Base-by-base conservation (phyloP, 2,113 vertebrate genomes). In the Ellobius talpinus region DNA sequence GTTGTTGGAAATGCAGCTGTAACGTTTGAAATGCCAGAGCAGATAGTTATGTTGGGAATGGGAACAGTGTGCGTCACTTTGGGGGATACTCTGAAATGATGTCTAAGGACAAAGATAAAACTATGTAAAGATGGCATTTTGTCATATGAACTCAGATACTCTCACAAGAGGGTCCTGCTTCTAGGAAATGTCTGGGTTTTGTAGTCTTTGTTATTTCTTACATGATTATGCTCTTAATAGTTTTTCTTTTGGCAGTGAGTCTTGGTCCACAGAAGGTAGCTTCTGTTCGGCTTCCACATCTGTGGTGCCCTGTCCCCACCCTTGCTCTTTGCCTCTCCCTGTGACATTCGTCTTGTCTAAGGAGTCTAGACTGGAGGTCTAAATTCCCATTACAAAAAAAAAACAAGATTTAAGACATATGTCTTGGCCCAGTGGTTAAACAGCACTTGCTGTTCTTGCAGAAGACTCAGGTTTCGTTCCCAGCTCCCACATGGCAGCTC, bases 131-230 rank as follows among this genome's bases (percentile, higher is more conserved):
- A 11, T 82, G 39, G 9, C 58, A 72, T 72, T 50, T n/a, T 52
- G 50, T 52, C 36, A 14, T 84, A 33, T 55, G 45, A 90, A 74
- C 14, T n/a, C 47, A 76, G 21, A 45, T 76, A 66, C 17, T 84
- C 92, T 29, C 47, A 33, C 52, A 73, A 90, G 33, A 86, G 26
- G 12, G 36, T 52, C 79, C 29, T 85, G 31, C 66, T 24, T 55
- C 76, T 45, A 31, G 58, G 14, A 89, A 87, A 8, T 89, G 81
- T 91, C 58, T 29, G 17, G 19, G 36, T 66, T 96, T 93, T 78
- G 6, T 81, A n/a, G 74, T 91, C 90, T 68, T 93, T 13, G 3
- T 97, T 72, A 82, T 78, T 79, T 14, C 17, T 85, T 79, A 72
- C 3, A 36, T 90, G 78, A 91, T 91, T 55, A 52, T 19, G 12